Percentiles rank a stretch among this genome's conserved stretches.
Evolutionary conservation across 1,140 invertebrate species (phyloP).

Genomic region (Sycophila sp.): DNA sequence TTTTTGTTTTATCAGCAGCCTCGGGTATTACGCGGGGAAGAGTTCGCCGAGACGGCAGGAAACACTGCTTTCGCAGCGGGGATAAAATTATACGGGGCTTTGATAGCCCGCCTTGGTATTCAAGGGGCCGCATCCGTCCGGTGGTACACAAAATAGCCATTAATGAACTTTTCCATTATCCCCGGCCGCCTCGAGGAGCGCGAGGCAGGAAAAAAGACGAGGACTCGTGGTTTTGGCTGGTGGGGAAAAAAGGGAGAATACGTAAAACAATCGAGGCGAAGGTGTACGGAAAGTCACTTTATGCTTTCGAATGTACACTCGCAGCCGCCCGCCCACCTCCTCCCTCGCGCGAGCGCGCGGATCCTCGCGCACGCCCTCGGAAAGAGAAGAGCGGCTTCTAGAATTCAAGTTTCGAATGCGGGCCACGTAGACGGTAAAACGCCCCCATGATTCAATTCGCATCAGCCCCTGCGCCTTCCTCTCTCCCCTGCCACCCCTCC

Average conservation of each 20-base stretch:
- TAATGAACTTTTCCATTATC: constrained; percentile 25
- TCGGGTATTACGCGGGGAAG: too few relatives aligned
- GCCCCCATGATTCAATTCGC: constrained; percentile 66
- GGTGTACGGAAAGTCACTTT: constrained; percentile 19
- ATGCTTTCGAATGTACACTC: constrained; percentile 15
- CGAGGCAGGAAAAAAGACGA: background rate
- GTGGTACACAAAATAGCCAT: background rate
- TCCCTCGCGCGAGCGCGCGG: constrained; percentile 18
- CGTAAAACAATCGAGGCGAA: constrained; percentile 23
- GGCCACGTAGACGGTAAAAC: constrained; percentile 63
- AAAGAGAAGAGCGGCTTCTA: constrained; percentile 43
- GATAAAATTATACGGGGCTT: too few relatives aligned
- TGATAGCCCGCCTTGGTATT: too few relatives aligned
- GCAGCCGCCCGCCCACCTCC: too few relatives aligned
- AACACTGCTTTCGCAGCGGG: too few relatives aligned
- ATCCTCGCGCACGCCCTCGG: constrained; percentile 27
- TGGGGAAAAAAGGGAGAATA: background rate
- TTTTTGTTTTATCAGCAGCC: too few relatives aligned
- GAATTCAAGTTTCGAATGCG: constrained; percentile 57
- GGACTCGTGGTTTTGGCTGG: background rate
- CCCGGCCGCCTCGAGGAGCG: background rate
- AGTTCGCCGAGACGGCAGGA: too few relatives aligned
- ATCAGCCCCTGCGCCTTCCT: constrained; percentile 54
- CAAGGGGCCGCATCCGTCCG: too few relatives aligned
- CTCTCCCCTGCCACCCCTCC: constrained; percentile 42